These are phyloP conservation scores for Cryptocheilus praepositus DNA, from an alignment of 2,888 invertebrate genomes.

Conservation along the genomic window DNA sequence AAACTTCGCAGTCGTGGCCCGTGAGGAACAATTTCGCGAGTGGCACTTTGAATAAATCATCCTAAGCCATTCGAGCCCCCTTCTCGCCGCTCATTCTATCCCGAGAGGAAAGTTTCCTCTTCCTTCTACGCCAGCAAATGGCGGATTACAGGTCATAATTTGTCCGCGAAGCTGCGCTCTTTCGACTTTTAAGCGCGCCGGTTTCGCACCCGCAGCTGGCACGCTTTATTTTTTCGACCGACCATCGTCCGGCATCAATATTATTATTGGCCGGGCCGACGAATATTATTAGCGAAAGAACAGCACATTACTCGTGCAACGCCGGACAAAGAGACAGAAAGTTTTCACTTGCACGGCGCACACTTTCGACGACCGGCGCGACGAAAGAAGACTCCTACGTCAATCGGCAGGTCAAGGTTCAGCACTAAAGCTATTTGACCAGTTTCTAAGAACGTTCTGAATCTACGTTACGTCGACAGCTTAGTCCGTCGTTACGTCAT, in stretches of 20 bases:
- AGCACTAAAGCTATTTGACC: no score
- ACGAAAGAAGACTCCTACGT: no score
- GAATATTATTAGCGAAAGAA: no score
- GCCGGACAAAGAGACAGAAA: no score
- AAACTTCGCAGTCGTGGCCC: not conserved
- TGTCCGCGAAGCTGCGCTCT: conserved; percentile 29
- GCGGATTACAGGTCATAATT: conserved; percentile 17
- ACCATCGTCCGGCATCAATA: conserved; percentile 37
- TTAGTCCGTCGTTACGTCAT: no score
- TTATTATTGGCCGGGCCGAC: conserved; percentile 38
- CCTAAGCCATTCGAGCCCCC: conserved; percentile 3
- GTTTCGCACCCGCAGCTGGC: conserved; percentile 37
- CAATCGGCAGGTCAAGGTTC: no score
- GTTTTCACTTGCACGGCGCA: no score
- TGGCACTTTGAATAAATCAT: conserved; percentile 29
- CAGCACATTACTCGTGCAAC: no score
- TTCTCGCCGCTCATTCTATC: not conserved
- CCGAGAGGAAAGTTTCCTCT: conserved; percentile 1
- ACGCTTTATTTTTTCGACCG: conserved; percentile 45
- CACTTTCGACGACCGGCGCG: no score
- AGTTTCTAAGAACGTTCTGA: no score
- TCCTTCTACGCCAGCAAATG: not conserved
- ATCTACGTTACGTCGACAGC: no score
- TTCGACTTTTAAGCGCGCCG: conserved; percentile 14
- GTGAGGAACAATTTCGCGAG: conserved; percentile 15